Evolutionary conservation across 2,888 invertebrate genomes (phyloP).

Genomic region (Ophonus ardosiacus): DNA sequence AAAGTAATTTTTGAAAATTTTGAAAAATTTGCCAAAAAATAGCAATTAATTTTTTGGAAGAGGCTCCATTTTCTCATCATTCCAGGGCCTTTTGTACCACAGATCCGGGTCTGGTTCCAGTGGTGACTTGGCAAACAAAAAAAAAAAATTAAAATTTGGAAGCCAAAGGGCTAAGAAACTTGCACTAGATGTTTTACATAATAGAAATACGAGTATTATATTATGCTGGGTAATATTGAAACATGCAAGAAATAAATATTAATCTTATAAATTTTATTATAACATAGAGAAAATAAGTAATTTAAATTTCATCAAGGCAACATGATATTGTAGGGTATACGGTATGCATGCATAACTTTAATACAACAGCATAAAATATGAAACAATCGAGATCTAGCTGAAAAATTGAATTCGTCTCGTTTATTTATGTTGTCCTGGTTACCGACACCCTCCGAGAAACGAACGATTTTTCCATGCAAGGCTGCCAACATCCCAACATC

Average conservation of each 20-base stretch:
- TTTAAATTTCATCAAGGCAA: neutral
- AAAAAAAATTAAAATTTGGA: too few relatives aligned
- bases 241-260: neutral
- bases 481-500: constrained; percentile 32
- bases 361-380: constrained; percentile 51
- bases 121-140: too few relatives aligned
- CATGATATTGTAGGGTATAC: neutral
- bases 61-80: too few relatives aligned
- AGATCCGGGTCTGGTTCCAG: too few relatives aligned
- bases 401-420: constrained; percentile 58
- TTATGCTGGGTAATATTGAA: neutral
- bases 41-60: too few relatives aligned
- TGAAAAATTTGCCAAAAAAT: too few relatives aligned
- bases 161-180: neutral
- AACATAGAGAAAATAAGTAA: neutral
- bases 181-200: neutral
- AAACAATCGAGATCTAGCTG: constrained; percentile 41
- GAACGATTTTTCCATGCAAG: constrained; percentile 32
- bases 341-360: constrained; percentile 22
- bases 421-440: constrained; percentile 50
- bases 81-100: too few relatives aligned
- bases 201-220: too few relatives aligned
- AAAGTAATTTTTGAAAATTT: too few relatives aligned
- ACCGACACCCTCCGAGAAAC: constrained; percentile 13
- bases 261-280: neutral